Percentiles rank a stretch among this genome's conserved stretches.
Evolutionary conservation across 2,113 vertebrate species (phyloP).

Genomic region (Myrmophylax atrothorax): DNA sequence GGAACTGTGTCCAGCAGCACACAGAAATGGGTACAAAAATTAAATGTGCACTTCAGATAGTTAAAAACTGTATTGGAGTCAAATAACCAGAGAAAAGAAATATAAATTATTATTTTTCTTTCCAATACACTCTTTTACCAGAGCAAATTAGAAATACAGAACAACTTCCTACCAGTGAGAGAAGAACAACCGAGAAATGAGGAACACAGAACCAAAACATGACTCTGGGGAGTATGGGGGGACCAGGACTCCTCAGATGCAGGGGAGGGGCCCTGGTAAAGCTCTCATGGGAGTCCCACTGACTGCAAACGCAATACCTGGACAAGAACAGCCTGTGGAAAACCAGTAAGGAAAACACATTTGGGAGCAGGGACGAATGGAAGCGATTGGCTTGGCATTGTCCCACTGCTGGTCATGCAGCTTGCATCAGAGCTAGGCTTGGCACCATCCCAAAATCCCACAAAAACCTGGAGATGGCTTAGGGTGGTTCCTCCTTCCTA

Average conservation of each 20-base stretch:
- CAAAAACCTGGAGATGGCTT: neutral
- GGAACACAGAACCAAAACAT: fast-evolving
- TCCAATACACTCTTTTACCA: constrained; percentile 1
- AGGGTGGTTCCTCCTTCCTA: neutral
- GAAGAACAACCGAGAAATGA: neutral
- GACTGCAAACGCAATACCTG: fast-evolving
- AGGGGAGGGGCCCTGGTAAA: neutral
- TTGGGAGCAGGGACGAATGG: neutral
- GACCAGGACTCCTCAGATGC: fast-evolving
- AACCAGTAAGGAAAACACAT: neutral
- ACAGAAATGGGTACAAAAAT: neutral
- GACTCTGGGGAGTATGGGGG: neutral
- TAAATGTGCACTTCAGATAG: fast-evolving
- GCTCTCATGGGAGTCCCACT: neutral
- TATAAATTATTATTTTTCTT: neutral
- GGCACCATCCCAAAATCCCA: neutral
- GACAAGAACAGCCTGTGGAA: neutral
- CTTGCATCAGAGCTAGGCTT: fast-evolving
- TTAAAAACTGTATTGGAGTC: neutral
- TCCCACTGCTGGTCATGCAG: neutral
- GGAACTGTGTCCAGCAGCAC: neutral
- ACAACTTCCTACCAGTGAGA: neutral
- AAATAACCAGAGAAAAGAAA: constrained; percentile 6
- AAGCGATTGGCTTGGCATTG: neutral
- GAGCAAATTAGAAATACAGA: constrained; percentile 34